Conservation (phyloP, 2,888 invertebrate species). For the Pristionchus mayeri region DNA sequence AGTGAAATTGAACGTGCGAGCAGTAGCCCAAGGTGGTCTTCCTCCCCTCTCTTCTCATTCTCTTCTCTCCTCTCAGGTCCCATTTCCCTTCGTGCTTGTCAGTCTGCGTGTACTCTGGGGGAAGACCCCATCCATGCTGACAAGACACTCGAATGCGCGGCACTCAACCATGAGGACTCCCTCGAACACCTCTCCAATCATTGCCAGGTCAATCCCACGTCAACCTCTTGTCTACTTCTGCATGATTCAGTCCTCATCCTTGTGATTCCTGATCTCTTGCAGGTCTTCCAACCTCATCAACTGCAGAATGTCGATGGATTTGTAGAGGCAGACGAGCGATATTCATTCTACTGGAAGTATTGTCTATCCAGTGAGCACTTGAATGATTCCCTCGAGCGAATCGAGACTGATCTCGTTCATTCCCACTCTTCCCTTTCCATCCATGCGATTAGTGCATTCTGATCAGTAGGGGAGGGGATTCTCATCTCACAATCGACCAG, state of each 20-base stretch:
- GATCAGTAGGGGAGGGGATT: background rate
- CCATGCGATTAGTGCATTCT: background rate
- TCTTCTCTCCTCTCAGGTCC: background rate
- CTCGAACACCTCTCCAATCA: constrained; percentile 71
- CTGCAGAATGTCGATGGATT: constrained; percentile 74
- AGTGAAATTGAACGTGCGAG: constrained; percentile 70
- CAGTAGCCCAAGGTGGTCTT: constrained; percentile 62
- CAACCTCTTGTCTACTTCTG: no score
- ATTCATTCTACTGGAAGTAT: constrained; percentile 76
- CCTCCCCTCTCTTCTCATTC: background rate
- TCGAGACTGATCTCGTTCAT: background rate
- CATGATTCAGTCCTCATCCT: no score
- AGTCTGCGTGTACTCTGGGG: constrained; percentile 69
- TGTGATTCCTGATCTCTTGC: background rate
- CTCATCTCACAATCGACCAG: background rate
- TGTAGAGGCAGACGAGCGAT: constrained; percentile 76
- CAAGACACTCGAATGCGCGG: constrained; percentile 70
- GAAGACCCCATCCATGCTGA: constrained; percentile 68
- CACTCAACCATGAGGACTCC: constrained; percentile 74
- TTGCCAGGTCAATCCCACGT: constrained; percentile 72
- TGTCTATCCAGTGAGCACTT: constrained; percentile 68
- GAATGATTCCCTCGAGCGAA: background rate
- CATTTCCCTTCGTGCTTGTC: constrained; percentile 67
- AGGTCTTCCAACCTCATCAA: constrained; percentile 65
- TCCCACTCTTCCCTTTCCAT: background rate